A percentile compares a stretch with the other conserved stretches of the same genome.
Conservation (phyloP, 2,797 vertebrate species). For the Betta splendens region DNA sequence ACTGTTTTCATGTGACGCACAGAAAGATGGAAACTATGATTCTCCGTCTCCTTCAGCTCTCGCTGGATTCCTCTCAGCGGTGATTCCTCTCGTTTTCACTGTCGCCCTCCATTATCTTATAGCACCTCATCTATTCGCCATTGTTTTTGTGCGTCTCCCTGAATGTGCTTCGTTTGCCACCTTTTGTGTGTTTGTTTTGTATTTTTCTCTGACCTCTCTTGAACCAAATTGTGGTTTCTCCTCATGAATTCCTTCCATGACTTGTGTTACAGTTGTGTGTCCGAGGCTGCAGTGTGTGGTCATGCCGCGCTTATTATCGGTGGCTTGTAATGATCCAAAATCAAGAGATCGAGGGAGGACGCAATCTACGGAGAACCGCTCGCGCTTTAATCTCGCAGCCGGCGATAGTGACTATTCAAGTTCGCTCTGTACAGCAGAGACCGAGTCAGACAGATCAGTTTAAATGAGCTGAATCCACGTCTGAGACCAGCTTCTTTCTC, state of each 20-base stretch:
- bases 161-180: conserved; percentile 1
- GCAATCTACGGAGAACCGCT: conserved; percentile 17
- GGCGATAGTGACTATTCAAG: neutral
- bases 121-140: neutral
- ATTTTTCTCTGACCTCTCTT: conserved; percentile 7
- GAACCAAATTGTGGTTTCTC: conserved; percentile 6
- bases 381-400: conserved; percentile 17
- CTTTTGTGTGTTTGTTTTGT: neutral
- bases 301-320: conserved; percentile 40
- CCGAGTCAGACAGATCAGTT: neutral
- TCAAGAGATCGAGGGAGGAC: conserved; percentile 5
- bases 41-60: conserved; percentile 23
- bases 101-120: conserved; percentile 44
- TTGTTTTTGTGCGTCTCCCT: conserved; percentile 16
- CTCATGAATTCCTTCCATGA: conserved; percentile 7
- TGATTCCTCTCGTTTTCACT: conserved; percentile 24
- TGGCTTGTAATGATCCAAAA: conserved; percentile 23
- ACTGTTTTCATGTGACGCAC: conserved; percentile 68
- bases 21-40: conserved; percentile 72
- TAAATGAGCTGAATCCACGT: neutral
- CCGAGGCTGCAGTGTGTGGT: conserved; percentile 3
- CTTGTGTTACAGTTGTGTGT: neutral
- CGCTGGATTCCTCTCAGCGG: conserved; percentile 18
- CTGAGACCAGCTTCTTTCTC: too few species aligned
- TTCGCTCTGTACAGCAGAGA: neutral